Percentiles rank a stretch among this genome's conserved stretches.
Evolutionary conservation across 2,113 vertebrate genomes (phyloP).

Genomic region (Rhipidura dahli): DNA sequence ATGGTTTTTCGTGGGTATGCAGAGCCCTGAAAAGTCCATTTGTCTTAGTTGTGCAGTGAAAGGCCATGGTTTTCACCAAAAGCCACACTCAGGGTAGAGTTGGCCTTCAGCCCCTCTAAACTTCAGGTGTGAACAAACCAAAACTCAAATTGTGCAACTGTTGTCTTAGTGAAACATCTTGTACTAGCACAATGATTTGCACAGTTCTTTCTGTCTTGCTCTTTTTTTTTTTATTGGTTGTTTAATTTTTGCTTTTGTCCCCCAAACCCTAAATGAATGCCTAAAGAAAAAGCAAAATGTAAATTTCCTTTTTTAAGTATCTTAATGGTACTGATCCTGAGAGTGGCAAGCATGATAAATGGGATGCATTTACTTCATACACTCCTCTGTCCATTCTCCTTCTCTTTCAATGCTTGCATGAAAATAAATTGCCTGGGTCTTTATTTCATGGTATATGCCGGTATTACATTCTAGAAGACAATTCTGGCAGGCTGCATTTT

Average conservation of each 20-base stretch:
- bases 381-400: background rate
- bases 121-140: background rate
- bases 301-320: background rate
- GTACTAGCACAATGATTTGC: background rate
- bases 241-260: background rate
- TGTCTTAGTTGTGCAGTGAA: background rate
- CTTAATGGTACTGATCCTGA: background rate
- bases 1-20: rapidly evolving
- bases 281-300: background rate
- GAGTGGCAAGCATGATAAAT: background rate
- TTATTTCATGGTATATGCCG: background rate
- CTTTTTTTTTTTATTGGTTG: background rate
- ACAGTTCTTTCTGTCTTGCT: background rate
- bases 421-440: background rate
- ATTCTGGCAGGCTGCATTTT: background rate
- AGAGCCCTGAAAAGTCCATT: background rate
- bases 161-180: background rate
- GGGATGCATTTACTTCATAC: background rate
- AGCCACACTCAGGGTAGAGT: background rate
- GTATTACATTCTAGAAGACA: background rate
- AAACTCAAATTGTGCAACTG: background rate
- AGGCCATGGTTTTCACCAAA: background rate
- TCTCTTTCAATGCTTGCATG: background rate
- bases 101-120: background rate
- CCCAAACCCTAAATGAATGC: background rate